Base-by-base conservation (phyloP, 2,888 invertebrate genomes). In the Agonopterix subpropinquella region DNA sequence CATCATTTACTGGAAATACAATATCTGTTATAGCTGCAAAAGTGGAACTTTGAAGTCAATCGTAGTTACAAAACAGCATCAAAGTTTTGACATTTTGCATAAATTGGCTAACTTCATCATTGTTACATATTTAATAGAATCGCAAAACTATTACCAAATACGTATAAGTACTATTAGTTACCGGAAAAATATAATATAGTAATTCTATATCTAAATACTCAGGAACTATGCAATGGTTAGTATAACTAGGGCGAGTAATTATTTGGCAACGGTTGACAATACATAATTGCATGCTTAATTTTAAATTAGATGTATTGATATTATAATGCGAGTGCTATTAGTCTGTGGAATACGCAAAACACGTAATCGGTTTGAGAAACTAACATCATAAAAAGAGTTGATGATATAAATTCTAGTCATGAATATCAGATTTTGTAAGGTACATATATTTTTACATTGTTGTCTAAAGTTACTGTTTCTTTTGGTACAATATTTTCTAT, bases 11-110 rank as follows among this genome's bases (percentile, higher is more conserved):
- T 56, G 61, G 57, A 61, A 57, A 64, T 62, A 67, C 58, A 69
- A 42, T 68, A 70, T 70, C 64, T 64, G 66, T 80, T 83, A 85
- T 85, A 80, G 80, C 64, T 64, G 66, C 81, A 84, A 85, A 86
- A 80, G 80, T 84, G 74, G 76, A 82, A 85, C 86, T 86, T 87
- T 87, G 77, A 67, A 67, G 64, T 65, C 61, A 60, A 61, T 59
- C 64, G 59, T 54, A 59, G 63, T 54, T 67, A 62, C 55, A 61
- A 57, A 63, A 63, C 50, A 64, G 58, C 57, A 62, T 58, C 83
- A 86, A 85, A 86, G 85, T 86, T 85, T 80, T 54, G 73, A 78
- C 73, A 64, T 79, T 86, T 86, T 86, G 83, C 77, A 57, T 57
- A 65, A 57, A 66, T 73, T 63, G 66, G 64, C 62, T 56, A 51